Base-by-base conservation (phyloP, 1,140 invertebrate species). In the Coenobita brevimanus region DNA sequence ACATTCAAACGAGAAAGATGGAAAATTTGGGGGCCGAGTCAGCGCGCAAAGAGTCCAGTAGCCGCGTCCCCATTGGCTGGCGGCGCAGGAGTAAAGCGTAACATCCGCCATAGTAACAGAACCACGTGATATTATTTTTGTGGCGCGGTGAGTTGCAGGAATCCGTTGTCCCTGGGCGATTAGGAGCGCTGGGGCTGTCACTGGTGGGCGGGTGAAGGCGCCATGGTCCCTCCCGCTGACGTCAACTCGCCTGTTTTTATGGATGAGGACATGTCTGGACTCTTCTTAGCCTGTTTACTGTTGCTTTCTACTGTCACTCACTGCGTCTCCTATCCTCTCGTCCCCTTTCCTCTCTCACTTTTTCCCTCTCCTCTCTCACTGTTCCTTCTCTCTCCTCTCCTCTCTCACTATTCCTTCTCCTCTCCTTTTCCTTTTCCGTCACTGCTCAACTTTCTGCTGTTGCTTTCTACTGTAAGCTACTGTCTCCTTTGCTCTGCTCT, bases 51-150 rank as follows among this genome's bases (percentile, higher is more conserved):
- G n/a, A n/a, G n/a, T n/a, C n/a, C n/a, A n/a, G n/a, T n/a, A n/a
- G n/a, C n/a, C n/a, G n/a, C n/a, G n/a, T n/a, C n/a, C n/a, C n/a
- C n/a, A n/a, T n/a, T n/a, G n/a, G n/a, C n/a, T n/a, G n/a, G n/a
- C n/a, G n/a, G n/a, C 73, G 38, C 21, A 10, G 75, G 21, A 73
- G 62, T 64, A 38, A 78, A 86, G 54, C 83, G 83, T 69, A 86
- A 86, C 62, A 86, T 86, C 83, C 83, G 83, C 73, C 83, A 86
- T 86, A 86, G 83, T 86, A 86, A 86, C 83, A 86, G 83, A n/a
- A 86, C 73, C 83, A 85, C 83, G 83, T 79, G 83, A 86, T 78
- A 62, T 79, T 78, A 78, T 81, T 81, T 62, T 46, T 71, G 60
- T 79, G 73, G 73, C 64, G 83, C 43, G 41, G 33, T 46, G 69